Base-by-base conservation (phyloP, 1,140 invertebrate species). In the Cydia strobilella region DNA sequence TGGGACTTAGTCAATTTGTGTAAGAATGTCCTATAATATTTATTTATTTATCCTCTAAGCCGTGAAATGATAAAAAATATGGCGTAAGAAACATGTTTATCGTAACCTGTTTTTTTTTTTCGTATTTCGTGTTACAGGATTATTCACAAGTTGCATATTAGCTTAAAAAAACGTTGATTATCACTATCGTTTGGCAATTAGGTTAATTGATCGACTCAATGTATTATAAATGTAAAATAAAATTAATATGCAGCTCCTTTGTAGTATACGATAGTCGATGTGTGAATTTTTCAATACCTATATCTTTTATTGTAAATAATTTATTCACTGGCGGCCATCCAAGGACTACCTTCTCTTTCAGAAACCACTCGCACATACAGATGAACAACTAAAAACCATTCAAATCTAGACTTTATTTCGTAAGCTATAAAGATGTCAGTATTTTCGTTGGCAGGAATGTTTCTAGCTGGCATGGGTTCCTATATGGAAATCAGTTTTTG, bases 251-350 rank as follows among this genome's bases (percentile, higher is more conserved):
- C 62, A 13, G 4, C 27, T 69, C 9, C 31, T 35, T 6, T 35
- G 7, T 42, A 9, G 6, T 18, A 35, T 0, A 25, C 10, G 10
- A 3, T 20, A 5, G 27, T 23, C 39, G 59, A 73, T 75, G 51
- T 51, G 51, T 79, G 75, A 79, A 77, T 74, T 79, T 78, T 79
- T 75, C 63, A 75, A 77, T 77, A n/a, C n/a, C n/a, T n/a, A 74
- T 63, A 66, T 69, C 27, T 73, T 76, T 12, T 79, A 65, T 78
- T 62, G 31, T 39, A 54, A 63, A 79, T 79, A 85, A 83, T 81
- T 77, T 86, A 85, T 84, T 79, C 82, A 76, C 78, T 87, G 84
- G 84, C 82, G 78, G 75, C 48, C 63, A 63, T 86, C 84, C 84
- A 86, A 86, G 76, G 77, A 76, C 54, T 59, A 23, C n/a, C 31